A percentile compares a stretch with the other conserved stretches of the same genome.
phyloP scores from a whole-genome alignment of 2,113 vertebrate species.

The Papio anubis region DNA sequence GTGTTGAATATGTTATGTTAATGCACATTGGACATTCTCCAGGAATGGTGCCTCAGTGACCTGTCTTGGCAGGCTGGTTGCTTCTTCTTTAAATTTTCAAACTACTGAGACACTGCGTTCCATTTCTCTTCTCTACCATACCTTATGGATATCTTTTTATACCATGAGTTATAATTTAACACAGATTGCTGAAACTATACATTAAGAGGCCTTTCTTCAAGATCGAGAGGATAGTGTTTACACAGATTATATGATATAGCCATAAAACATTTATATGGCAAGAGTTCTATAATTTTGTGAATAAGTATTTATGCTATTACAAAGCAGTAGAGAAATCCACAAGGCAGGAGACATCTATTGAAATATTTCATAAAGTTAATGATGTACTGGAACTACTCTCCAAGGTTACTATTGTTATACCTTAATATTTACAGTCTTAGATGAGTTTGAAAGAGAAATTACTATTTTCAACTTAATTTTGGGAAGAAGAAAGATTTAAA shows the following conservation, averaged over 20 bases:
- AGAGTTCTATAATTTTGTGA: constrained; percentile 34
- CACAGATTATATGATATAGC: constrained; percentile 51
- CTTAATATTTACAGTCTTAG: constrained; percentile 26
- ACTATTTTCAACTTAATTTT: constrained; percentile 41
- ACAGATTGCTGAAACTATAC: constrained; percentile 76
- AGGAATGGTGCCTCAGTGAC: neutral
- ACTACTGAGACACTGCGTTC: constrained; percentile 47
- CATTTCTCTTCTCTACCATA: constrained; percentile 44
- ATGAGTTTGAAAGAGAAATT: constrained; percentile 4
- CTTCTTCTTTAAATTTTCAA: constrained; percentile 60
- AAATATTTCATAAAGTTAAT: constrained; percentile 61
- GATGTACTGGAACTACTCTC: constrained; percentile 67
- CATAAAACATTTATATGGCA: constrained; percentile 58
- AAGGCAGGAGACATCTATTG: constrained; percentile 69
- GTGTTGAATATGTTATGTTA: constrained; percentile 54
- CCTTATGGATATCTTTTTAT: constrained; percentile 62
- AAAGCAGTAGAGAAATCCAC: constrained; percentile 38
- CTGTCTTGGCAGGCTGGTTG: constrained; percentile 60
- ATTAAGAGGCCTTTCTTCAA: constrained; percentile 75
- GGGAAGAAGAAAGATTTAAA: constrained; percentile 41
- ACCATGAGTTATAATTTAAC: constrained; percentile 75
- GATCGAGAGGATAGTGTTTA: constrained; percentile 78
- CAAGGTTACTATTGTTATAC: constrained; percentile 69
- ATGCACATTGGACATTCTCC: constrained; percentile 45
- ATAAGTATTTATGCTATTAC: constrained; percentile 41